phyloP scores from a whole-genome alignment of 2,797 vertebrate genomes.

The Eleutherodactylus coqui region DNA sequence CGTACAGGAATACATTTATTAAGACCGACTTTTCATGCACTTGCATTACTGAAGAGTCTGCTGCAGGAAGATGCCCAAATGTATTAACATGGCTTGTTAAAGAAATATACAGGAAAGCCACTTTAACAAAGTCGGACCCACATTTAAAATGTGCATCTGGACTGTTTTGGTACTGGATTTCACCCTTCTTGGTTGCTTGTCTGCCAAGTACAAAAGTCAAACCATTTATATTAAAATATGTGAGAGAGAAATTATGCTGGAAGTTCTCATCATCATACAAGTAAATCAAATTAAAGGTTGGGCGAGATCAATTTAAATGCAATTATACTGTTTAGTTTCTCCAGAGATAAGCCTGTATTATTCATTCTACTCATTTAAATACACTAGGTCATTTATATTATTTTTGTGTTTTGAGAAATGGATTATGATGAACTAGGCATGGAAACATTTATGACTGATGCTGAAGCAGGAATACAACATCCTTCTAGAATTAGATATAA shows the following conservation, averaged over 20 bases:
- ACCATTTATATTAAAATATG: background rate
- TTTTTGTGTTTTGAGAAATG: conserved; percentile 16
- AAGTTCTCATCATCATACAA: background rate
- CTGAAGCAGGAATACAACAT: background rate
- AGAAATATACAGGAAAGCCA: too few species aligned
- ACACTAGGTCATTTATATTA: conserved; percentile 7
- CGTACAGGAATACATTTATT: too few species aligned
- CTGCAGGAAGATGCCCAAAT: too few species aligned
- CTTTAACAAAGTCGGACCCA: background rate
- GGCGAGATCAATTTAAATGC: conserved; percentile 27
- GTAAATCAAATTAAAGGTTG: background rate
- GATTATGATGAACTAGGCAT: background rate
- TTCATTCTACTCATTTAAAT: conserved; percentile 17
- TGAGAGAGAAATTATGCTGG: background rate
- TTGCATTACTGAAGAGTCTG: too few species aligned
- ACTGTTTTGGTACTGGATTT: background rate
- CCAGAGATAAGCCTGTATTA: conserved; percentile 22
- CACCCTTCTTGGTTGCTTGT: background rate
- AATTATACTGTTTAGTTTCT: conserved; percentile 28
- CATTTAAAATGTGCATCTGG: background rate
- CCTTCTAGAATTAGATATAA: background rate
- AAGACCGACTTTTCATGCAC: too few species aligned
- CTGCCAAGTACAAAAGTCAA: background rate
- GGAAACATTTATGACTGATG: background rate
- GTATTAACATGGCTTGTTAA: too few species aligned